Base-by-base conservation (phyloP, 1,140 invertebrate genomes). In the Oncopeltus fasciatus region DNA sequence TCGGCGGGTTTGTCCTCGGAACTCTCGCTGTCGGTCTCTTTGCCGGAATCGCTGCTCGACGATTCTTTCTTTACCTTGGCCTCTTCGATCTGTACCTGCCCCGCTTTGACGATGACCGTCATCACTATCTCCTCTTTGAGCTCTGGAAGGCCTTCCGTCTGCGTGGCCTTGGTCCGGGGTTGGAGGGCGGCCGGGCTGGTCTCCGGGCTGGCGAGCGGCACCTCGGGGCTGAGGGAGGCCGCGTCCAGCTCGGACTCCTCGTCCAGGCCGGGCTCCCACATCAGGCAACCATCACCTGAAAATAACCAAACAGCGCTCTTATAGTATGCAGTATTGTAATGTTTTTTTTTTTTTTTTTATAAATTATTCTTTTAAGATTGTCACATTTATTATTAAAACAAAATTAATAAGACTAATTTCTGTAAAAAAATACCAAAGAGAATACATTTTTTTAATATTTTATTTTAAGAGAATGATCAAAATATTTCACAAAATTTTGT, bases 121-220 rank as follows among this genome's bases (percentile, higher is more conserved):
- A 60, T 60, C 11, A 60, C 44, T 29, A 60, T 43, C 18, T 60
- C 59, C 28, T 60, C 43, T 28, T 60, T 43, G 28, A 60, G 33
- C 16, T 60, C 59, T 26, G 18, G n/a, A 11, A n/a, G 18, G n/a
- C 12, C 56, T n/a, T 57, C 56, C 12, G 56, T 57, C 56, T 57
- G 56, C 16, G 56, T 57, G 2, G 56, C 18, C 33, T 57, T 57
- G 3, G 51, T 56, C n/a, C n/a, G n/a, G n/a, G 38, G 11, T 43
- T n/a, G 38, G n/a, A 43, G 11, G 11, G 38, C n/a, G 11, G 11
- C n/a, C 38, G 38, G n/a, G 16, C 47, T 20, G 16, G n/a, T n/a
- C 28, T 62, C 61, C 20, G 61, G 53, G 26, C 49, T 57, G 21
- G 26, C 61, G 16, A 62, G 61, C 18, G 61, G 61, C 12, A 51